Evolutionary conservation across 2,797 vertebrate species (phyloP), one percentile per base, ranked within the genome.

Genomic region (Macropus fuliginosus): DNA sequence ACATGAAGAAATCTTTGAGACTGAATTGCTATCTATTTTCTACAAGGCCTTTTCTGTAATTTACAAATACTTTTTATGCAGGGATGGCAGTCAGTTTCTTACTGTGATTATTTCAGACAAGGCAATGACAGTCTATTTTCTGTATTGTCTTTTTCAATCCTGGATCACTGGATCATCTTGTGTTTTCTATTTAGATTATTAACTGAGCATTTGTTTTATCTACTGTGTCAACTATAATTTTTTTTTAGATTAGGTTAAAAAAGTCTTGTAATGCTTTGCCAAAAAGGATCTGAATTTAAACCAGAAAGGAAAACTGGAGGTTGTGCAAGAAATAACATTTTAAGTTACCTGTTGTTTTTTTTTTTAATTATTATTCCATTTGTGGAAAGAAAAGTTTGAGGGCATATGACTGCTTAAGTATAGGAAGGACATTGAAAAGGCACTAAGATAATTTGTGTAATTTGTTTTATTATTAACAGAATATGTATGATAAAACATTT

Each of bases 241-340:
- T 93, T 95, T 97, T 56, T 93, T 57, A 96, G 93, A 92, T 91
- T 94, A 93, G 54, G 97, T 95, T 95, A 94, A 90, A 90, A 90
- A 94, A 87, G 87, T 56, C 94, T 95, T 56, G 90, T 0, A 95
- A 93, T 97, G 40, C 96, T 96, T 95, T 95, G 11, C 54, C 97
- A 0, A 93, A 91, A 74, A 95, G 95, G 94, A 59, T 95, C 0
- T 50, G 96, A 97, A 97, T 97, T 98, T 90, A 98, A 98, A 97
- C 55, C 91, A 95, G 92, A 97, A 91, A 95, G 81, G 93, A 97
- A 96, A 94, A 94, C 6, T 91, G 96, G 93, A 93, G 62, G 93
- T 92, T 55, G 74, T 62, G 52, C 56, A 56, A 90, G 98, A 96
- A 97, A 97, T 55, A 94, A 66, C 34, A 92, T 95, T 87, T 1